phyloP scores from a whole-genome alignment of 2,888 invertebrate genomes.

The Tinea semifulvella region DNA sequence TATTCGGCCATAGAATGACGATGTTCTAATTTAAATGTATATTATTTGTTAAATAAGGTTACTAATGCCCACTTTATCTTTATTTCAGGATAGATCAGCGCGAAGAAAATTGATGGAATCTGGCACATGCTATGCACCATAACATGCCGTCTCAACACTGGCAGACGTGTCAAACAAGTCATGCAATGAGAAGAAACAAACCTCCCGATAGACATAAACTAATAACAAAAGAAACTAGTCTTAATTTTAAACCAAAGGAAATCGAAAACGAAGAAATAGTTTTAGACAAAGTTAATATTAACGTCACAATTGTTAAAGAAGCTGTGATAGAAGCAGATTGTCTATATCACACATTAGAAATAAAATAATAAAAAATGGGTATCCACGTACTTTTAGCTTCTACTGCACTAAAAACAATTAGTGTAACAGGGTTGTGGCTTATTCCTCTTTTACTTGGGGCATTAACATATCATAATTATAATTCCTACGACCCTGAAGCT shows the following conservation, averaged over 20 bases:
- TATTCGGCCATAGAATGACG: too few species aligned
- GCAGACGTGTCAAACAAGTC: constrained; percentile 28
- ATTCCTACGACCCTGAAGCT: constrained; percentile 82
- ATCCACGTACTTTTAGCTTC: constrained; percentile 78
- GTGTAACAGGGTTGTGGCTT: constrained; percentile 83
- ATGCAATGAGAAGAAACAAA: constrained; percentile 47
- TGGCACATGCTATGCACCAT: constrained; percentile 34
- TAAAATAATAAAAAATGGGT: constrained; percentile 63
- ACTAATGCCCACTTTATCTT: constrained; percentile 14
- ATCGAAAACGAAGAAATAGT: background rate
- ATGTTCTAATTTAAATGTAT: too few species aligned
- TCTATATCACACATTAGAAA: constrained; percentile 22
- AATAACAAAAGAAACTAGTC: constrained; percentile 28
- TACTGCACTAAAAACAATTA: constrained; percentile 81
- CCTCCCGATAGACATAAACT: constrained; percentile 46
- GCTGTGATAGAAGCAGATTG: constrained; percentile 20
- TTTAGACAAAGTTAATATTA: constrained; percentile 4
- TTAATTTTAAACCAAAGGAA: constrained; percentile 20
- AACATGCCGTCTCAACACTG: constrained; percentile 45
- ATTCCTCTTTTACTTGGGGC: constrained; percentile 85
- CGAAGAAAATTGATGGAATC: constrained; percentile 6
- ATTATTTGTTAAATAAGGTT: too few species aligned
- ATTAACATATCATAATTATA: constrained; percentile 82
- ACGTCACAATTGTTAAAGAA: constrained; percentile 17
- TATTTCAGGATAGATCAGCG: constrained; percentile 36